Evolutionary conservation across 2,797 vertebrate species (phyloP), one percentile per base, ranked within the genome.

Genomic region (Molossus molossus): DNA sequence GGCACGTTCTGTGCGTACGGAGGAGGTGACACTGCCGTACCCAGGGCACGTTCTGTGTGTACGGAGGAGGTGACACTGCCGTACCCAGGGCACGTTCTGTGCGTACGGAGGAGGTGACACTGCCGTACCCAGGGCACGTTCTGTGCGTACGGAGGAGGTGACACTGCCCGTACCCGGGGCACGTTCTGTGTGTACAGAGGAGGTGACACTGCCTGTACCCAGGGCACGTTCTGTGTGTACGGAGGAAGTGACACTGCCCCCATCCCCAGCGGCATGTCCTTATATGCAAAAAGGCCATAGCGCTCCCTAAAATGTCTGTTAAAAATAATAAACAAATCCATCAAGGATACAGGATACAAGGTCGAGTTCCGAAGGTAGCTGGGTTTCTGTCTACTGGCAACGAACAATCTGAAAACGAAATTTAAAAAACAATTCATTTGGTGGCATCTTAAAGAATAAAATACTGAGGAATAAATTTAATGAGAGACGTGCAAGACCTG

Each of bases 351-450:
- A 60, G 86, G 45, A 53, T 29, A 60, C 13, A 33, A 79, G 33
- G 86, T 72, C 76, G 17, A 80, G 37, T 40, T 15, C 18, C 37
- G 48, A 50, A 94, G 91, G 69, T 64, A 81, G 57, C 64, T 50
- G 37, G 14, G 10, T 67, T 87, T 96, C 40, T 86, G 27, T 58
- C 20, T 27, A 65, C 53, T 40, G 37, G 62, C 67, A 58, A n/a
- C 77, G 67, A 91, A 55, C 87, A 69, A 50, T 62, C 67, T 86
- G 88, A 94, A 94, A 94, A 14, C 27, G 45, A 91, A 96, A 95
- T 91, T 62, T 93, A 94, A 77, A 67, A 81, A 84, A 75, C 73
- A 65, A 69, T 88, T 94, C 37, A 69, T 81, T 85, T 50, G 37
- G 33, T n/a, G 29, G 48, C 69, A 69, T 62, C 58, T 21, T 11